Evolutionary conservation across 2,113 vertebrate genomes (phyloP).

Genomic region (Grammomys dolichurus): DNA sequence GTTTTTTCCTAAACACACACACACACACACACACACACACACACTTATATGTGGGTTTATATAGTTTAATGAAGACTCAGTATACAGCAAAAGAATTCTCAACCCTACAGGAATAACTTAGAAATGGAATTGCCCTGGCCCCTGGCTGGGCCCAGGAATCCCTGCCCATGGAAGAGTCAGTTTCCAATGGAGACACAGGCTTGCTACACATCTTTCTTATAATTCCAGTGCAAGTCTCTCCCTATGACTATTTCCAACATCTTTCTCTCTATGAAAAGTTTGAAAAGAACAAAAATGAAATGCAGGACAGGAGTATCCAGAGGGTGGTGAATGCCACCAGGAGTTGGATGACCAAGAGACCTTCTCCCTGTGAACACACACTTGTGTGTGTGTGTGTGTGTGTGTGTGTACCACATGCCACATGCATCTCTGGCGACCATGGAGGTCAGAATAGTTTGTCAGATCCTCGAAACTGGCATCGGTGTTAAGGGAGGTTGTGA

Average conservation of each 20-base stretch:
- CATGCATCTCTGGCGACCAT: background rate
- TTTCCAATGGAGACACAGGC: background rate
- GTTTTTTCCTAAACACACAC: background rate
- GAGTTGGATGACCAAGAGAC: background rate
- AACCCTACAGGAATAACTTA: background rate
- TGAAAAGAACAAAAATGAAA: slow-evolving; percentile 47
- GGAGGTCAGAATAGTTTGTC: background rate
- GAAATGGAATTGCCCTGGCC: background rate
- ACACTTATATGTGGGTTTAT: no score
- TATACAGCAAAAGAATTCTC: slow-evolving; percentile 38
- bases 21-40: no score
- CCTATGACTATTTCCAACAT: background rate
- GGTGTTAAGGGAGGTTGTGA: background rate
- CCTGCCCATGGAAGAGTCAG: background rate
- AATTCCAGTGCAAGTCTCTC: background rate
- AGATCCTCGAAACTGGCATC: background rate
- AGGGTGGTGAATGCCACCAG: background rate
- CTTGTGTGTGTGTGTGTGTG: background rate
- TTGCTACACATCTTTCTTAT: background rate
- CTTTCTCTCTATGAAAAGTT: background rate
- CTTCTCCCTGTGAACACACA: background rate
- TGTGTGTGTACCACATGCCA: background rate
- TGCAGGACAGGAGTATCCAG: background rate
- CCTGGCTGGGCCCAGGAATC: background rate
- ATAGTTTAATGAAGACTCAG: slow-evolving; percentile 21